Evolutionary conservation across 2,888 invertebrate genomes (phyloP), one percentile per base, ranked within the genome.

Genomic region (Dasypogon diadema): DNA sequence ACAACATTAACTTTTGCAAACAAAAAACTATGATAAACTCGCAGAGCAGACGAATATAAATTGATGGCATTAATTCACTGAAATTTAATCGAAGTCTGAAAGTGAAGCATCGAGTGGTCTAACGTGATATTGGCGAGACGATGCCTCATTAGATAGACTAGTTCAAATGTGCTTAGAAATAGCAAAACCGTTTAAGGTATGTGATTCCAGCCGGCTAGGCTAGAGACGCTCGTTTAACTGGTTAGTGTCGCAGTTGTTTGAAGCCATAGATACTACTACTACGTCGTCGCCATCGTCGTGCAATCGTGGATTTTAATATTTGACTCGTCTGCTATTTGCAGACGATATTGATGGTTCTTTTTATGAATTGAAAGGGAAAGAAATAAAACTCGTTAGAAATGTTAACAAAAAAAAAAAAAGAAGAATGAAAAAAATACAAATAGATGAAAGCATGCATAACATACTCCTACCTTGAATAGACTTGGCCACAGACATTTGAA

Each of bases 291-390:
- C n/a, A n/a, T n/a, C 34, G 34, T 16, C 12, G 54, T 54, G 48
- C 48, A 30, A 70, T 54, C 30, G 70, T 70, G 70, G 70, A 70
- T 54, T 70, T 70, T 70, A 70, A 70, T 70, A 70, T 70, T 54
- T 34, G 42, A 42, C 65, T 48, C 48, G 65, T 68, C 65, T 68
- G 65, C 65, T 10, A 68, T 68, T 46, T 48, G 12, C 54, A 54
- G 70, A 70, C 70, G 18, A 70, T 46, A 70, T 70, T 70, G 70
- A 70, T 70, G 54, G 54, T 54, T 54, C 46, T n/a, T n/a, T n/a
- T n/a, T n/a, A 70, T 51, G 54, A 70, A 70, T 70, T 46, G 70
- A 70, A 54, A 70, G 54, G 30, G 54, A 70, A 51, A 70, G 54
- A 70, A 70, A 70, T 34, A 30, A 70, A 34, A 70, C 70, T 70